Percentiles rank a stretch among this genome's conserved stretches.
Conservation (phyloP, 2,113 vertebrate genomes). For the Catharus minimus region DNA sequence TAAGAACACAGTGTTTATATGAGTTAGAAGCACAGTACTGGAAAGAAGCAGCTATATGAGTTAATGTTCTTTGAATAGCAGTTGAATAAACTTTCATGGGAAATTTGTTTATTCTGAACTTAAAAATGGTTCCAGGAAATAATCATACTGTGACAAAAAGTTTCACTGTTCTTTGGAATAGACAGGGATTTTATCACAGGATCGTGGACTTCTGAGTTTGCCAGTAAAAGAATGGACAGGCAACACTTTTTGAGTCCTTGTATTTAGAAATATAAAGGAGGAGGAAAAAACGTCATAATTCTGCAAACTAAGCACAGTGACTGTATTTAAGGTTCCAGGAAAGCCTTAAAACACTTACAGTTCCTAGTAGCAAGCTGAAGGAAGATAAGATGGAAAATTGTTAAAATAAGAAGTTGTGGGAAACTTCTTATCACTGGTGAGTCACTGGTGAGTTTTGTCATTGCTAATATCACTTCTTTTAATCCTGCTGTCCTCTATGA, state of each 20-base stretch:
- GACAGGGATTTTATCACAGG: not conserved
- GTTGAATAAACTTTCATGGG: constrained; percentile 50
- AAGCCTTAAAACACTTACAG: not conserved
- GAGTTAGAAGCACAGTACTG: constrained; percentile 9
- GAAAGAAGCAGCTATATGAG: constrained; percentile 30
- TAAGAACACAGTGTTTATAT: constrained; percentile 46
- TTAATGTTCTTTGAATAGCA: constrained; percentile 43
- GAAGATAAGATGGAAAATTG: not conserved
- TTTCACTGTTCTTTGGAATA: not conserved
- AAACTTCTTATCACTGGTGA: not conserved
- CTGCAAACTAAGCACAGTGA: not conserved
- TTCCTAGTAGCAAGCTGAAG: not conserved
- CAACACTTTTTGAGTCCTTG: not conserved
- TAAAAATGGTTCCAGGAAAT: constrained; percentile 46
- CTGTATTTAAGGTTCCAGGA: not conserved
- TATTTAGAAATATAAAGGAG: not conserved
- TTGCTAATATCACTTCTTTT: not conserved
- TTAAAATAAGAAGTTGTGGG: not conserved
- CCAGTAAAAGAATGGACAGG: not conserved
- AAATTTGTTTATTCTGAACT: constrained; percentile 51
- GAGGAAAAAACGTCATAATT: fast-evolving
- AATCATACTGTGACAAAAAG: not conserved
- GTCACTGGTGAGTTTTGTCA: not conserved
- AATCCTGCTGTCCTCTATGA: not conserved
- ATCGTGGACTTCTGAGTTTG: not conserved